Percentiles rank a stretch among this genome's conserved stretches.
Evolutionary conservation across 2,888 invertebrate species (phyloP).

Genomic region (Melanargia galathea): DNA sequence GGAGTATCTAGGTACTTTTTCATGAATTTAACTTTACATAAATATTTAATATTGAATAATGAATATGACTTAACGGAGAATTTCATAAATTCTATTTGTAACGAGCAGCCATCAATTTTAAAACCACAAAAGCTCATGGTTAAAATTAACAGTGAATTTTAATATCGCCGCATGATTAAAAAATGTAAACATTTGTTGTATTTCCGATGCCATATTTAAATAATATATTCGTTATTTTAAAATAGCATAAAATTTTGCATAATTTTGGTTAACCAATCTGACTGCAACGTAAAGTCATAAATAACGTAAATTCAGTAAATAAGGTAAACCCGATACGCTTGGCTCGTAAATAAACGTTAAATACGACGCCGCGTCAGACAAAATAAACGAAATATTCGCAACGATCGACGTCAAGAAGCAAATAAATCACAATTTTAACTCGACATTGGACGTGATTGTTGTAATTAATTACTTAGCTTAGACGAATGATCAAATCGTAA

Average conservation of each 20-base stretch:
- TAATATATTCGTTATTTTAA: constrained; percentile 9
- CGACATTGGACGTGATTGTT: not conserved
- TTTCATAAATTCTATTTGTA: not conserved
- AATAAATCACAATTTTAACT: constrained; percentile 6
- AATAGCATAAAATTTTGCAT: not conserved
- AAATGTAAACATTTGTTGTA: not conserved
- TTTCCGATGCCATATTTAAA: not conserved
- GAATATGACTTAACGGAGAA: not conserved
- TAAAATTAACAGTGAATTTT: not conserved
- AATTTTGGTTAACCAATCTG: constrained; percentile 19
- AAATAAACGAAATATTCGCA: constrained; percentile 13
- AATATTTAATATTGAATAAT: not conserved
- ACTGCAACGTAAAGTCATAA: constrained; percentile 20
- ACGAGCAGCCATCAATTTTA: not conserved
- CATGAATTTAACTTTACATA: too few relatives aligned
- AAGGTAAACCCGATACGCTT: constrained; percentile 19
- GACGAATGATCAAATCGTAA: too few relatives aligned
- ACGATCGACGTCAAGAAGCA: constrained; percentile 1
- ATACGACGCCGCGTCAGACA: constrained; percentile 12
- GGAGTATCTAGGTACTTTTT: too few relatives aligned
- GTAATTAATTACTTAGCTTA: too few relatives aligned
- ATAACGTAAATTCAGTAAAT: constrained; percentile 27
- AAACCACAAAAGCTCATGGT: not conserved
- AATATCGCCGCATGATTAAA: not conserved
- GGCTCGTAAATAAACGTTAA: constrained; percentile 25